phyloP scores from a whole-genome alignment of 2,888 invertebrate species.

The Hoplodrina blanda region DNA sequence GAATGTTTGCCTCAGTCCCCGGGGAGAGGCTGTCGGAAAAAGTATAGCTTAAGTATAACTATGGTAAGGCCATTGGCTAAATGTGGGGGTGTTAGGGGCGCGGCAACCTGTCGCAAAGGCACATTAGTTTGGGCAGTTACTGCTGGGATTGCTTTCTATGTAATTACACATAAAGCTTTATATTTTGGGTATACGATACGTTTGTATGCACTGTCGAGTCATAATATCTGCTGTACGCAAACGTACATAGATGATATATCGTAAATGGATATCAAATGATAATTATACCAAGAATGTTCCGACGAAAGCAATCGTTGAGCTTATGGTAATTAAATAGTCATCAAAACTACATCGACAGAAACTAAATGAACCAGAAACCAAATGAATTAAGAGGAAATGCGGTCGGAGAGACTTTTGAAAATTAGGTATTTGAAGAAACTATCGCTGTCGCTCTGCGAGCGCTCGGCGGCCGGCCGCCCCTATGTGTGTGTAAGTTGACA shows the following conservation, averaged over 20 bases:
- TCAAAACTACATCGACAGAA: conserved; percentile 14
- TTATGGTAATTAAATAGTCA: conserved; percentile 25
- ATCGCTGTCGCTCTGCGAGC: too few relatives aligned
- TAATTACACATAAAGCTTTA: conserved; percentile 33
- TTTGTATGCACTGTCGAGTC: background rate
- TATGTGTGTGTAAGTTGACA: too few relatives aligned
- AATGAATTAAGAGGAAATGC: background rate
- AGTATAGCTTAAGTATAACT: conserved; percentile 28
- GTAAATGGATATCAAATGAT: conserved; percentile 18
- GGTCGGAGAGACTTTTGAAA: too few relatives aligned
- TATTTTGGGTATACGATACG: conserved; percentile 17
- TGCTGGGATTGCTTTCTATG: conserved; percentile 44
- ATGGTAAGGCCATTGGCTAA: conserved; percentile 31
- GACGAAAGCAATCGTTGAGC: conserved; percentile 16
- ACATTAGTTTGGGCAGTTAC: conserved; percentile 47
- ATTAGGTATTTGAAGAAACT: too few relatives aligned
- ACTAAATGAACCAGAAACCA: background rate
- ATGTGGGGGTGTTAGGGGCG: conserved; percentile 46
- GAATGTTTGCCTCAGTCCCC: conserved; percentile 27
- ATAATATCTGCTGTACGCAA: background rate
- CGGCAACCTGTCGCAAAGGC: conserved; percentile 46
- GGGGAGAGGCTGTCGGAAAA: conserved; percentile 28
- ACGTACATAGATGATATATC: background rate
- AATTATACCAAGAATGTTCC: conserved; percentile 24
- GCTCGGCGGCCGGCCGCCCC: too few relatives aligned